Evolutionary conservation across 2,113 vertebrate species (phyloP).

Genomic region (Tringa solitaria): DNA sequence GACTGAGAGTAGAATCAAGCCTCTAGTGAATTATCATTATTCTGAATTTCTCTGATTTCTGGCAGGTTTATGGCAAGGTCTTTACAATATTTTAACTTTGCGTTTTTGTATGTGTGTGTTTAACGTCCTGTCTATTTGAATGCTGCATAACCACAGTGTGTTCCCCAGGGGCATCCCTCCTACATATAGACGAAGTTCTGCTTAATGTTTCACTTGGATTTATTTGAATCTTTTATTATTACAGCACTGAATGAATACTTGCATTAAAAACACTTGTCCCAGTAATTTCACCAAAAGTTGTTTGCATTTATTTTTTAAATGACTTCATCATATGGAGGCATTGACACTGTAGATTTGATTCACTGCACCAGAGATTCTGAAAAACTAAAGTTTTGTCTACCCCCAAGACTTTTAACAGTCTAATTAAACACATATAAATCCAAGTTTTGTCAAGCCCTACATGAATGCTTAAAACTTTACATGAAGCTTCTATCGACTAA

Average conservation of each 20-base stretch:
- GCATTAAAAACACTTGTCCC: neutral
- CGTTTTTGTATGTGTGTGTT: neutral
- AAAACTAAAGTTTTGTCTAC: neutral
- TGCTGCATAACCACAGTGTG: neutral
- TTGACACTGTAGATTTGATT: neutral
- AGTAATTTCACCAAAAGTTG: neutral
- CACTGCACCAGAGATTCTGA: neutral
- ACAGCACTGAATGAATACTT: neutral
- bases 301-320: neutral
- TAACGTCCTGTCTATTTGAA: neutral
- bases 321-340: neutral
- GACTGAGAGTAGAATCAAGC: neutral
- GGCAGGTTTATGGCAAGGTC: conserved; percentile 15
- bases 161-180: conserved; percentile 35
- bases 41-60: conserved; percentile 14
- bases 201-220: conserved; percentile 42
- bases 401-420: neutral
- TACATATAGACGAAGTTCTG: neutral
- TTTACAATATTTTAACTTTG: conserved; percentile 1
- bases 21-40: neutral
- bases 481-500: neutral
- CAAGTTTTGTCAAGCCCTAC: neutral
- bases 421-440: neutral
- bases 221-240: conserved; percentile 42
- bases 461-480: neutral